Percentiles rank a stretch among this genome's conserved stretches.
Evolutionary conservation across 2,888 invertebrate genomes (phyloP).

Genomic region (Microctonus aethiopoides): DNA sequence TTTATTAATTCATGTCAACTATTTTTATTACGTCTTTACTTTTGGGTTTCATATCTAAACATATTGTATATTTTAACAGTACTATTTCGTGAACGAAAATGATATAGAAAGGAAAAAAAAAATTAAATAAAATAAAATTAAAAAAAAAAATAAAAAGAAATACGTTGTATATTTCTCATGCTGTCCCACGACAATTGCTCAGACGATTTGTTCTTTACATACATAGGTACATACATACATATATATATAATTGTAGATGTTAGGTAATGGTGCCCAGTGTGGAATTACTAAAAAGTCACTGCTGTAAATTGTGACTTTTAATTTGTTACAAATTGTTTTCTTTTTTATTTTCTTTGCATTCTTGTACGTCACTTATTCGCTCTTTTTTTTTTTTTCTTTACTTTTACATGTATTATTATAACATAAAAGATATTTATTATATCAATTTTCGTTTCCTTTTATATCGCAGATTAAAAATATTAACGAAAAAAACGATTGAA

Average conservation of each 20-base stretch:
- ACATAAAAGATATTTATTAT: no score
- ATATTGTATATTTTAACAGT: neutral
- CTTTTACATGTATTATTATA: no score
- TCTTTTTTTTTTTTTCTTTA: neutral
- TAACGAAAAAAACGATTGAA: neutral
- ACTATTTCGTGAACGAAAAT: neutral
- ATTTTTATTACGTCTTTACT: neutral
- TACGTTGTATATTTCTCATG: constrained; percentile 23
- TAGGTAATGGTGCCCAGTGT: no score
- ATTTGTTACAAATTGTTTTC: neutral
- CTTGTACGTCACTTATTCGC: neutral
- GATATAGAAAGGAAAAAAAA: no score
- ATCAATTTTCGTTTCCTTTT: neutral
- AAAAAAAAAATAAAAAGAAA: neutral
- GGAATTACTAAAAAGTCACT: constrained; percentile 6
- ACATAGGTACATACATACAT: no score
- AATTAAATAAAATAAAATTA: neutral
- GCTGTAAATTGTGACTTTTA: constrained; percentile 17
- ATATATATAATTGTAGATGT: no score
- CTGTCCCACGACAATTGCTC: constrained; percentile 12
- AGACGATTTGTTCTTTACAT: constrained; percentile 7
- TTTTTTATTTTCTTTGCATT: neutral
- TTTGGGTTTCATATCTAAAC: neutral
- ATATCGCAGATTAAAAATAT: neutral
- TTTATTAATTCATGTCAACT: no score